Base-by-base conservation (phyloP, 2,888 invertebrate genomes). In the Phrixothrix hirtus region DNA sequence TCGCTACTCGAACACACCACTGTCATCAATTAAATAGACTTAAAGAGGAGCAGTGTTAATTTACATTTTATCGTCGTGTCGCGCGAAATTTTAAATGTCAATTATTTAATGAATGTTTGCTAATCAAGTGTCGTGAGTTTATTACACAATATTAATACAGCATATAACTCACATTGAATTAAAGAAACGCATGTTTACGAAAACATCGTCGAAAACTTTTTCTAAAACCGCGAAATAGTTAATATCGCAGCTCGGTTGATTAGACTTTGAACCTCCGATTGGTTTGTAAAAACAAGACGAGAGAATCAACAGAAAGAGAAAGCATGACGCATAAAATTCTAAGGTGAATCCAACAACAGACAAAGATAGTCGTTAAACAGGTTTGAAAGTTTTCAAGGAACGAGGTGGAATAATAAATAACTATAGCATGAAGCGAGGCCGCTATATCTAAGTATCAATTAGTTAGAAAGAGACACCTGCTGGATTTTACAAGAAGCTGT, bases 331-430 rank as follows among this genome's bases (percentile, higher is more conserved):
- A 60, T 49, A 57, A 61, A 62, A 61, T 59, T 57, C 60, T 67
- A 66, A 73, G 74, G 75, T 74, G 73, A 75, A 74, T 75, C 75
- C 75, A 68, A 70, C 65, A 67, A 55, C 62, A 69, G 75, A 75
- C 69, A 70, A 65, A 70, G 74, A 75, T 67, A 58, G 70, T 61
- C 62, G 65, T 61, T 57, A 67, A 74, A 75, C 75, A 74, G 74
- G 75, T 75, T 75, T 73, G 74, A 73, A 73, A 74, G 73, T 72
- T 72, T 73, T 70, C 70, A 66, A 63, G 69, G 70, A 70, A 72
- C 68, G 65, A 68, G 68, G 68, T 66, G 66, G 68, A 68, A 68
- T 64, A 67, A 67, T 64, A 68, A 70, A 68, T 63, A 67, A 59
- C 52, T 51, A 54, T 50, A 38, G 50, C 44, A 43, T 26, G 43